These are phyloP conservation scores for Phrynocephalus versicolor DNA, from an alignment of 2,113 vertebrate species.

Conservation along the genomic window DNA sequence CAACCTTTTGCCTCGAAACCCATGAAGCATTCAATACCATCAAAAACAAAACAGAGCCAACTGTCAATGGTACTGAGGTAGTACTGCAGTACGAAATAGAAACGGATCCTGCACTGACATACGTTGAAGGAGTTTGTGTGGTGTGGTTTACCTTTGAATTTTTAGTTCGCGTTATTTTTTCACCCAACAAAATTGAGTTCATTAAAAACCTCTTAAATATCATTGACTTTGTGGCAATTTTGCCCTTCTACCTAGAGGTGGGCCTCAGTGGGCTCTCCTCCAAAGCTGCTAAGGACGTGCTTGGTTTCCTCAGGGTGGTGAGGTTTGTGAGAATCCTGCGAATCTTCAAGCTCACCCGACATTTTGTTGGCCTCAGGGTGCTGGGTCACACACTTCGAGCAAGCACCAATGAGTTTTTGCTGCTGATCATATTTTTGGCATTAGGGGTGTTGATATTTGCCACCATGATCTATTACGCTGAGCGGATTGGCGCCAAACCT, in stretches of 20 bases:
- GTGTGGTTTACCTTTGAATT: conserved; percentile 99
- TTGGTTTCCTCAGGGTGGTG: conserved; percentile 97
- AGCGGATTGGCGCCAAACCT: conserved; percentile 91
- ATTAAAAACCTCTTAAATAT: conserved; percentile 95
- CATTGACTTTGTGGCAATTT: conserved; percentile 97
- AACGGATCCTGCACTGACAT: conserved; percentile 93
- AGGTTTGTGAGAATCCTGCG: conserved; percentile 96
- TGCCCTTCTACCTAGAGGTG: conserved; percentile 97
- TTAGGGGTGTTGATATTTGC: conserved; percentile 97
- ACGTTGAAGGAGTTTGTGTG: conserved; percentile 95
- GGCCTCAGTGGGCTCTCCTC: conserved; percentile 95
- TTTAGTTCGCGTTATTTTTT: conserved; percentile 93
- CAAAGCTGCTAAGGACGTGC: conserved; percentile 95
- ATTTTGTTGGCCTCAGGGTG: conserved; percentile 95
- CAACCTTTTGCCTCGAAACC: conserved; percentile 97
- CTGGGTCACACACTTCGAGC: conserved; percentile 94
- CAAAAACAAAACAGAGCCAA: conserved; percentile 92
- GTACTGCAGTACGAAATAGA: conserved; percentile 91
- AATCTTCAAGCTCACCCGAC: conserved; percentile 98
- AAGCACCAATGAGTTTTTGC: conserved; percentile 95
- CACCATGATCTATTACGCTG: conserved; percentile 99
- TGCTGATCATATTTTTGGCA: conserved; percentile 97
- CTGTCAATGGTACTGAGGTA: conserved; percentile 80
- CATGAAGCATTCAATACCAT: conserved; percentile 98
- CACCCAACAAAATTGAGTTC: conserved; percentile 97